Conservation (phyloP, 2,113 vertebrate species). For the Hemichromis elongatus region DNA sequence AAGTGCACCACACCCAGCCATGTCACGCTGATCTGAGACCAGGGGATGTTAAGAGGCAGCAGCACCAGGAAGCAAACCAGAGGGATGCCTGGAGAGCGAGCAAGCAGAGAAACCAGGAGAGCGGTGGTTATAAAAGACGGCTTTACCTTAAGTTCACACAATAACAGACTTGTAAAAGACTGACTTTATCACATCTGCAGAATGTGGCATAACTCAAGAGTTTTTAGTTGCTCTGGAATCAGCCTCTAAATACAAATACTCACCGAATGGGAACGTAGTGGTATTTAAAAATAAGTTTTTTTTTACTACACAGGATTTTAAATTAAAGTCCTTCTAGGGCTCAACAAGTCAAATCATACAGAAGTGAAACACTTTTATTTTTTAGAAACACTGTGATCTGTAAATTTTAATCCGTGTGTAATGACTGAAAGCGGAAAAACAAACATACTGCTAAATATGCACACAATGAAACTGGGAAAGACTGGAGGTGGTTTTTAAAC, state of each 20-base stretch:
- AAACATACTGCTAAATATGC: accelerated
- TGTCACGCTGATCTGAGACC: slow-evolving; percentile 85
- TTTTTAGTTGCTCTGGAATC: neutral
- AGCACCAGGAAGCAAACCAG: slow-evolving; percentile 86
- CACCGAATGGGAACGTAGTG: neutral
- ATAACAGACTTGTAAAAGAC: neutral
- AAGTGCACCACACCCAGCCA: slow-evolving; percentile 89
- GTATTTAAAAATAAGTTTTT: accelerated
- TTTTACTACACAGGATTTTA: neutral
- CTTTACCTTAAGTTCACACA: neutral
- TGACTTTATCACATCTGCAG: neutral
- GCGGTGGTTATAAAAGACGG: neutral
- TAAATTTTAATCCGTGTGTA: neutral
- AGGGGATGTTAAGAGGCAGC: slow-evolving; percentile 87
- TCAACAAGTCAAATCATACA: neutral
- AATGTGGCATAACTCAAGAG: neutral
- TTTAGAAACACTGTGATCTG: neutral
- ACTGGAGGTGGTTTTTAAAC: neutral
- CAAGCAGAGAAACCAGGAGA: neutral
- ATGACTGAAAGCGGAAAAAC: neutral
- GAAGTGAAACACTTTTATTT: neutral
- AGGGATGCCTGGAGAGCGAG: slow-evolving; percentile 77
- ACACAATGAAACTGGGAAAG: neutral
- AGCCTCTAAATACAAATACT: accelerated
- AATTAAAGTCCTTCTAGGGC: neutral